phyloP scores from a whole-genome alignment of 2,113 vertebrate genomes.

The Rhynchomys soricoides region DNA sequence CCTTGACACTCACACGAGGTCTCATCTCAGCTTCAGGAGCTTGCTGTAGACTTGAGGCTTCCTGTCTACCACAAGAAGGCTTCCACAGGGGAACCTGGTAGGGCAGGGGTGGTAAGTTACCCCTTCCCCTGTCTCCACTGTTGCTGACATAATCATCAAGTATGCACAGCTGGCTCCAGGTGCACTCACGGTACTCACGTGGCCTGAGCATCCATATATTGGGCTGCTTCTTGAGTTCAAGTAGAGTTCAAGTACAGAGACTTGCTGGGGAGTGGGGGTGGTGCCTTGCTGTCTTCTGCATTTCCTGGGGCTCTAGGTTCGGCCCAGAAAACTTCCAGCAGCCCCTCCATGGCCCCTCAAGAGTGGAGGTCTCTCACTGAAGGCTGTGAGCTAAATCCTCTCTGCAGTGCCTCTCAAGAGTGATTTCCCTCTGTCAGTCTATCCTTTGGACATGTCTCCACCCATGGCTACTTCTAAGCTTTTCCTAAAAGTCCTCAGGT shows the following conservation, averaged over 20 bases:
- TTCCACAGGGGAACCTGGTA: too few relatives aligned
- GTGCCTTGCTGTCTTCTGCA: neutral
- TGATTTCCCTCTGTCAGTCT: neutral
- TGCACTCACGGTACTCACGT: rapidly evolving
- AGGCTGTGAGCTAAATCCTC: neutral
- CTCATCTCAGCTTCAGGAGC: neutral
- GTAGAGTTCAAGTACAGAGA: neutral
- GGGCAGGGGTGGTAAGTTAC: neutral
- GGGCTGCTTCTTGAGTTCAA: neutral
- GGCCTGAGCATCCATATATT: neutral
- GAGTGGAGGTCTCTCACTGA: neutral
- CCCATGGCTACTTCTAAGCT: too few relatives aligned
- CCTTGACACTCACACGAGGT: neutral
- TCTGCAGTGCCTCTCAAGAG: neutral
- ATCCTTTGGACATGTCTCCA: neutral
- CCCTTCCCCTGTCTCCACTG: neutral
- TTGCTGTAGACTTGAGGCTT: neutral
- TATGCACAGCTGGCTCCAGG: neutral
- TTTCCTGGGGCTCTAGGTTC: too few relatives aligned
- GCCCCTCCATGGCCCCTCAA: neutral
- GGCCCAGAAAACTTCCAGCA: neutral
- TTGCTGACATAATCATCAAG: too few relatives aligned
- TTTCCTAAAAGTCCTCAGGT: neutral
- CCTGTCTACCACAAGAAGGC: neutral
- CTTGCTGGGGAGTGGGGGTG: rapidly evolving